Conservation (phyloP, 53 echinoderm and acorn worm genomes). For the Patiria pectinifera region DNA sequence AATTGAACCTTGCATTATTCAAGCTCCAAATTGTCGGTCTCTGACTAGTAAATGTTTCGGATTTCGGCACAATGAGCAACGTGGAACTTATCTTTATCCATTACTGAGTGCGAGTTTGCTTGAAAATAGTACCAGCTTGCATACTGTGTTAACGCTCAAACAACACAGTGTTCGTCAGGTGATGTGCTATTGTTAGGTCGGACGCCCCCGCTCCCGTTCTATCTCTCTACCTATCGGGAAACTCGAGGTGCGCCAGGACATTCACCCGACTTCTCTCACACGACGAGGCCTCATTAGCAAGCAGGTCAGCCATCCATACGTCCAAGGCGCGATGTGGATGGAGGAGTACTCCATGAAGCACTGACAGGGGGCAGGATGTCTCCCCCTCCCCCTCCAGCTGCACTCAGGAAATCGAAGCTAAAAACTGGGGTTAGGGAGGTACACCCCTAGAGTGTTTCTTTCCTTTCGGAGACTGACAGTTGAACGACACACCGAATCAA, state of each 20-base stretch:
- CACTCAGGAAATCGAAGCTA: slow-evolving; percentile 23
- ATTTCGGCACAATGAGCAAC: too few relatives aligned
- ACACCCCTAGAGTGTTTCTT: not conserved
- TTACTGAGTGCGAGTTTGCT: too few relatives aligned
- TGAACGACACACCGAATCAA: not conserved
- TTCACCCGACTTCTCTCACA: not conserved
- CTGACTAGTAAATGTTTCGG: too few relatives aligned
- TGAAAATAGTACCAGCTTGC: too few relatives aligned
- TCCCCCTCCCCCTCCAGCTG: not conserved
- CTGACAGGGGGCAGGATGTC: slow-evolving; percentile 2
- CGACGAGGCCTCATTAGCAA: not conserved
- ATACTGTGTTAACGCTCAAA: too few relatives aligned
- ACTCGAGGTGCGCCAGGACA: not conserved
- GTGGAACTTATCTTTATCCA: too few relatives aligned
- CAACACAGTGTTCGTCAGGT: too few relatives aligned
- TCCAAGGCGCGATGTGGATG: not conserved
- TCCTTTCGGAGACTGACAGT: not conserved
- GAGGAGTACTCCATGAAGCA: not conserved
- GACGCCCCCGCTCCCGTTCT: too few relatives aligned
- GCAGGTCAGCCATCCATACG: not conserved
- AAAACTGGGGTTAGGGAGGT: not conserved
- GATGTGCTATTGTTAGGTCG: too few relatives aligned
- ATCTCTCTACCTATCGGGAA: too few relatives aligned
- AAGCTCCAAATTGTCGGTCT: too few relatives aligned
- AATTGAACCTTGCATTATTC: too few relatives aligned